phyloP scores from a whole-genome alignment of 2,797 vertebrate genomes.

The Acanthurus tractus region DNA sequence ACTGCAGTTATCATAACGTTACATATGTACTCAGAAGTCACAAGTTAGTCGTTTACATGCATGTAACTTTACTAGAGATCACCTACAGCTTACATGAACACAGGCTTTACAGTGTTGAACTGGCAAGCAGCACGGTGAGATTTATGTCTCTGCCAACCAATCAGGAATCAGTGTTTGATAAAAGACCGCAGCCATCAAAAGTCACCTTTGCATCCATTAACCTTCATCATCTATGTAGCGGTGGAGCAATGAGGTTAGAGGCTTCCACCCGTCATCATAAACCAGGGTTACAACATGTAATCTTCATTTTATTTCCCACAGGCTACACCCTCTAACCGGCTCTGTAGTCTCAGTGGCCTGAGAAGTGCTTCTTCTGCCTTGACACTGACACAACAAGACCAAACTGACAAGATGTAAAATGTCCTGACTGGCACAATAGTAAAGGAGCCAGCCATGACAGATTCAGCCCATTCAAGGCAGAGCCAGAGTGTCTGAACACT shows the following conservation, averaged over 20 bases:
- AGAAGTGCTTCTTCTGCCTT: constrained; percentile 29
- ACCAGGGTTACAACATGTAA: constrained; percentile 60
- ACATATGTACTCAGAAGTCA: not conserved
- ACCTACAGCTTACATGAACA: not conserved
- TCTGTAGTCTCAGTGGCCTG: constrained; percentile 17
- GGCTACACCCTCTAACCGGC: constrained; percentile 35
- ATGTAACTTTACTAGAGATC: not conserved
- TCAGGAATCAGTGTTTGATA: constrained; percentile 20
- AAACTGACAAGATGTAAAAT: constrained; percentile 2
- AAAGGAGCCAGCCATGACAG: constrained; percentile 17
- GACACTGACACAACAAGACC: constrained; percentile 38
- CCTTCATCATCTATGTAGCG: constrained; percentile 54
- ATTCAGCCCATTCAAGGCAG: constrained; percentile 8
- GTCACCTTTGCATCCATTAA: constrained; percentile 63
- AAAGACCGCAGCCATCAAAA: constrained; percentile 36
- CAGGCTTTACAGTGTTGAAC: constrained; percentile 6
- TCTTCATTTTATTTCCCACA: constrained; percentile 61
- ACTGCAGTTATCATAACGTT: not conserved
- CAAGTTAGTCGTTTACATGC: not conserved
- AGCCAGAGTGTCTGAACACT: not conserved
- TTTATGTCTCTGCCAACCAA: constrained; percentile 15
- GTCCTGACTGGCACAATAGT: constrained; percentile 1
- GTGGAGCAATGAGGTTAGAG: constrained; percentile 39
- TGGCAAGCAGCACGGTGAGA: constrained; percentile 5
- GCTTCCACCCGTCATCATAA: constrained; percentile 56